Evolutionary conservation across 2,797 vertebrate genomes (phyloP).

Genomic region (Peromyscus melanophrys): DNA sequence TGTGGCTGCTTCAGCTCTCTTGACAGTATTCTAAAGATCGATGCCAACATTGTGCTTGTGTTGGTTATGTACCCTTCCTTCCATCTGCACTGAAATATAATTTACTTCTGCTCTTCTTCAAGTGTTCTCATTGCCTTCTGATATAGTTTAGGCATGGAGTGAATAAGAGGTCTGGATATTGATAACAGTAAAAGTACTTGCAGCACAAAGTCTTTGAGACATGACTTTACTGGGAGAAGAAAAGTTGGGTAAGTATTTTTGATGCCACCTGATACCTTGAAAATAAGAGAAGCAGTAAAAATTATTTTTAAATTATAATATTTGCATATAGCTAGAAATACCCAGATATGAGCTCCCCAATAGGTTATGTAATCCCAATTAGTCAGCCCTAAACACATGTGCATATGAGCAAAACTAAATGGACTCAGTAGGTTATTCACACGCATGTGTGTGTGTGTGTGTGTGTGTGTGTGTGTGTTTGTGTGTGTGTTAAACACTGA

Average conservation of each 20-base stretch:
- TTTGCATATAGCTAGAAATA: neutral
- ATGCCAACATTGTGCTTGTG: conserved; percentile 44
- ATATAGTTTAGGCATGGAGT: neutral
- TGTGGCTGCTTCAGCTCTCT: neutral
- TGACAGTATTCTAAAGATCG: conserved; percentile 35
- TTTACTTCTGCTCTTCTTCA: conserved; percentile 51
- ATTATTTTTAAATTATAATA: neutral
- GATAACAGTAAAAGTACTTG: conserved; percentile 43
- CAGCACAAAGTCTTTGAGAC: neutral
- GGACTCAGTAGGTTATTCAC: neutral
- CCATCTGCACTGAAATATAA: conserved; percentile 44
- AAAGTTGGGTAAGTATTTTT: conserved; percentile 23
- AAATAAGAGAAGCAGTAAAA: neutral
- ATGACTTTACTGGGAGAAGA: neutral
- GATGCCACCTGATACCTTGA: neutral
- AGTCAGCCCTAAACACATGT: neutral
- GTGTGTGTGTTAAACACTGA: neutral
- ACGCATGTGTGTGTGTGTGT: neutral
- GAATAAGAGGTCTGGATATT: neutral
- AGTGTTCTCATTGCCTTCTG: neutral
- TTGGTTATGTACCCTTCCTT: conserved; percentile 52
- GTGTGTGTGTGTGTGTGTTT: neutral
- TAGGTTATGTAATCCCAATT: neutral
- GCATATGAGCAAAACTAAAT: neutral
- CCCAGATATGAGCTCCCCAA: neutral